Base-by-base conservation (phyloP, 2,888 invertebrate species). In the Amphipyra tragopoginis region DNA sequence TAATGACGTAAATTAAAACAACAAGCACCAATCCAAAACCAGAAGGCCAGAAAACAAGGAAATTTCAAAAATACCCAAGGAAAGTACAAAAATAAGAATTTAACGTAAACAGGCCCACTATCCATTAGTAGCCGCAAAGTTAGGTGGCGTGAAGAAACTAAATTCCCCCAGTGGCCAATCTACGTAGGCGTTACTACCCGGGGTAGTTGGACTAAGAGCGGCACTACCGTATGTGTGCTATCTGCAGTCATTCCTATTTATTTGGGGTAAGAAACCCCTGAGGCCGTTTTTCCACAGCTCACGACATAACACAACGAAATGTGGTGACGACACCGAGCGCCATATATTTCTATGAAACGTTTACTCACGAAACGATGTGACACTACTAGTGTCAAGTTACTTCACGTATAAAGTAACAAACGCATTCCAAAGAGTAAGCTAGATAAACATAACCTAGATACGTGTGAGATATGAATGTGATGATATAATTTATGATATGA, bases 81-180 rank as follows among this genome's bases (percentile, higher is more conserved):
- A 47, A 39, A 55, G 34, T 11, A 7, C 11, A 42, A 48, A 70
- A 49, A 69, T 69, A 66, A 72, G 53, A 75, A 54, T 65, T 66
- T 60, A 48, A 56, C 58, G 49, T 65, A 67, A 75, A 63, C 60
- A 59, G 60, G 50, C 54, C 45, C 44, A 47, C 58, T 71, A 60
- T 67, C 79, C 71, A 73, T 77, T 78, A 78, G 57, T 56, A 67
- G 65, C 67, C 67, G 58, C 72, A 61, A 68, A 77, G 67, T 78
- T 75, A 64, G 65, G 15, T 72, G 57, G 67, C 63, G 61, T 78
- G 70, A 77, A 75, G 77, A 65, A 78, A 75, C 70, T 71, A 71
- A 65, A 73, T 75, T 68, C 79, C 77, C 77, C 79, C 50, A 60
- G 79, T 71, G 79, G 73, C 79, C 76, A 75, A 75, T 78, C 75